phyloP scores from a whole-genome alignment of 2,113 vertebrate species.

The Thunnus maccoyii region DNA sequence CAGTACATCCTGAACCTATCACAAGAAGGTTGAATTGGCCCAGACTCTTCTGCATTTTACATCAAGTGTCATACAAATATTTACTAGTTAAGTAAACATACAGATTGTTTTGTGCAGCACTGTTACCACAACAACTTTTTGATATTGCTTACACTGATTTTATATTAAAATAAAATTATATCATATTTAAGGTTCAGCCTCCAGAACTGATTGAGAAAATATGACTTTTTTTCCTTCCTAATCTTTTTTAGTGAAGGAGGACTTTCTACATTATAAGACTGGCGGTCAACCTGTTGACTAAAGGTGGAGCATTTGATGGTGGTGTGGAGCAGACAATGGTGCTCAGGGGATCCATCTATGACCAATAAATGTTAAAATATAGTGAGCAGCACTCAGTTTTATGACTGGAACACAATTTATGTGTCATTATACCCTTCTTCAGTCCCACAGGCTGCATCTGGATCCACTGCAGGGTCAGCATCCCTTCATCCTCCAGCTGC shows the following conservation, averaged over 20 bases:
- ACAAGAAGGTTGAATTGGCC: neutral
- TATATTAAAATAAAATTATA: neutral
- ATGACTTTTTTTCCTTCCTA: no score
- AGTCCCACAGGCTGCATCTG: conserved; percentile 3
- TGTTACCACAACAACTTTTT: neutral
- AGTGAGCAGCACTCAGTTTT: neutral
- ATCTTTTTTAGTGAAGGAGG: no score
- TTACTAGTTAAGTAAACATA: neutral
- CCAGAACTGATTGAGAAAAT: neutral
- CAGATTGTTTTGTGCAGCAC: neutral
- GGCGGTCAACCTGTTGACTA: neutral
- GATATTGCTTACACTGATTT: neutral
- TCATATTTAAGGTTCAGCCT: neutral
- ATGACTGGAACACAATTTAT: neutral
- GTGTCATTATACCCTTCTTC: neutral
- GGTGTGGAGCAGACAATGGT: no score
- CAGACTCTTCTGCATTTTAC: neutral
- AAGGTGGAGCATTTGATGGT: neutral
- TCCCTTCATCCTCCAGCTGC: conserved; percentile 5
- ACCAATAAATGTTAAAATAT: neutral
- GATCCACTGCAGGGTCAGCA: conserved; percentile 12
- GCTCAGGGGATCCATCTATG: neutral
- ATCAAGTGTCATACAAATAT: neutral
- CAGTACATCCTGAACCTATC: neutral
- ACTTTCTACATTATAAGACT: neutral